Base-by-base conservation (phyloP, 2,888 invertebrate genomes). In the Orthosia cruda region DNA sequence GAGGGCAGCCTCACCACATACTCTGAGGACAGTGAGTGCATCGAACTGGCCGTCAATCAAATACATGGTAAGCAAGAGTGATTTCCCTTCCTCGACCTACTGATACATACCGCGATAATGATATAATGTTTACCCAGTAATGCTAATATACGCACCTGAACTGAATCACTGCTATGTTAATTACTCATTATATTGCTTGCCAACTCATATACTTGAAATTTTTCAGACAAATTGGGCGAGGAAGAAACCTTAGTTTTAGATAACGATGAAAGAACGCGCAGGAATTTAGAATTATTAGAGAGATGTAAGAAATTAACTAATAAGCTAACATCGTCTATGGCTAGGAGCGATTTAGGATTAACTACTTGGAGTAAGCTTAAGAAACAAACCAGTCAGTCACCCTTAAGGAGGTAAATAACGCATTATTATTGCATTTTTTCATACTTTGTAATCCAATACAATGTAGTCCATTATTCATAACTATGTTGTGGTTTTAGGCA, bases 361-460 rank as follows among this genome's bases (percentile, higher is more conserved):
- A 99, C 98, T 85, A 98, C 99, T 61, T 98, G 98, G 98, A 98
- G 98, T 95, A 98, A 98, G 93, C 97, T 98, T 91, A 98, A 98
- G 95, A 97, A 98, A 92, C 97, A 98, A 91, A 97, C 97, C 90
- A 97, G 97, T 93, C 97, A 98, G 88, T 97, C 97, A 86, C 97
- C 97, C 87, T 95, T 98, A 89, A 97, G 97, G 91, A 97, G 97
- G 97, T 97, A 95, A 94, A 77, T 77, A 75, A 55, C 0, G 1
- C 1, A 54, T 16, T 58, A 47, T 52, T 65, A 26, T n/a, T 57
- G 3, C 1, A 57, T 57, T 40, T 0, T 47, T 62, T 16, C 9
- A 20, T 26, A 40, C 7, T 45, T 52, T 57, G n/a, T 16, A n/a
- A 9, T 40, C 40, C 40, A 40, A 1, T 40, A 40, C 40, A 40